Base-by-base conservation (phyloP, 2,888 invertebrate genomes). In the Embidobia sp. region DNA sequence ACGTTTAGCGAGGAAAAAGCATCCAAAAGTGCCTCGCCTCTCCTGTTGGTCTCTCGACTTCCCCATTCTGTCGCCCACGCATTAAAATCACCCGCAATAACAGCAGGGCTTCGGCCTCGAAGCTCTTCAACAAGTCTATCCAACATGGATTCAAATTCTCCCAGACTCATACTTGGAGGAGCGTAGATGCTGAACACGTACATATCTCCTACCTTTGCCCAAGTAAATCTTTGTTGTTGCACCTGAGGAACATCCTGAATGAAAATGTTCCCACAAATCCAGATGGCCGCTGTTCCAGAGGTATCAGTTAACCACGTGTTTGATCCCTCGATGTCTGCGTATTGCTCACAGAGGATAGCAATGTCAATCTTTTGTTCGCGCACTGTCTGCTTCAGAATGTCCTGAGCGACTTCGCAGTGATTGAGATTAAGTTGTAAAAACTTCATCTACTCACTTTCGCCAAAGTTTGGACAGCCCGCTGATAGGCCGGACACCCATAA, bases 61-160 rank as follows among this genome's bases (percentile, higher is more conserved):
- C 81, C 83, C 81, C 79, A 13, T 80, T 79, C 4, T 46, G 42
- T 13, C 78, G 80, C 76, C 78, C 53, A 80, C n/a, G 79, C 66
- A 13, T 80, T 79, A 16, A 79, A 70, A 29, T 77, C 80, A 0
- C 76, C 78, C 13, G 79, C 78, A n/a, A 46, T 10, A 8, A 31
- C 15, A n/a, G n/a, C n/a, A n/a, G n/a, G n/a, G n/a, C n/a, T n/a
- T 7, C 22, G 31, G 11, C 8, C 27, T 19, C 48, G 18, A 1
- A 22, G 15, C 1, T 57, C 37, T 15, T 55, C 35, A 15, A n/a
- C 15, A 1, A 35, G 13, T 10, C 26, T 11, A 22, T 57, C 33
- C 7, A 61, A 26, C 8, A 48, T 1, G 10, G 10, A 2, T 15
- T 33, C 49, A n/a, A 77, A 80, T 19, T 79, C 57, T n/a, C n/a